These are phyloP conservation scores for Monopterus albus DNA, from an alignment of 2,113 vertebrate species.

Conservation along the genomic window DNA sequence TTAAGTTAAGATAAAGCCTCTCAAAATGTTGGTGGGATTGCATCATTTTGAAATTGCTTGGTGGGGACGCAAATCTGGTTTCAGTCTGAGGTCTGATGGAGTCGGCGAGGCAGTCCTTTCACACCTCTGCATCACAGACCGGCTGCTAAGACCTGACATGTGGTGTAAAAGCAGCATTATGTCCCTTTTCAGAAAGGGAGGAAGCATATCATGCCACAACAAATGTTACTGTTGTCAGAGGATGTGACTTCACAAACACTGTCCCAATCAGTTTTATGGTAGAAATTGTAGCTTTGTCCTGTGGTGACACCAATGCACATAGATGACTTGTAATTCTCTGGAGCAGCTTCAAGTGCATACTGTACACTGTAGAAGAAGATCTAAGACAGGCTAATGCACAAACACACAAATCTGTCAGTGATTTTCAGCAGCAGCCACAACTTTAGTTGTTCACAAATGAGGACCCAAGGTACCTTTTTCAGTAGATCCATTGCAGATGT, in stretches of 20 bases:
- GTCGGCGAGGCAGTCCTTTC: slow-evolving; percentile 65
- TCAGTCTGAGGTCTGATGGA: slow-evolving; percentile 66
- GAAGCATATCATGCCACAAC: slow-evolving; percentile 56
- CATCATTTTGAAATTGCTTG: slow-evolving; percentile 62
- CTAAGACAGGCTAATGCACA: slow-evolving; percentile 5
- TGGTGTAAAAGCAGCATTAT: slow-evolving; percentile 70
- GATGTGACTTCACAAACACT: slow-evolving; percentile 61
- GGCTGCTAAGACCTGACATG: slow-evolving; percentile 60
- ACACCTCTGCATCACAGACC: slow-evolving; percentile 71
- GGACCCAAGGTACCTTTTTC: slow-evolving; percentile 41
- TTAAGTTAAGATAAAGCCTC: slow-evolving; percentile 76
- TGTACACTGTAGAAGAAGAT: background rate
- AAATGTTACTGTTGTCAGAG: slow-evolving; percentile 54
- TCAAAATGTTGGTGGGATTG: slow-evolving; percentile 62
- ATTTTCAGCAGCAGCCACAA: slow-evolving; percentile 31
- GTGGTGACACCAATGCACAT: slow-evolving; percentile 21
- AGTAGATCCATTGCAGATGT: slow-evolving; percentile 62
- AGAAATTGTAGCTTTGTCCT: slow-evolving; percentile 54
- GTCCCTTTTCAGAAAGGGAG: slow-evolving; percentile 45
- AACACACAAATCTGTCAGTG: slow-evolving; percentile 28
- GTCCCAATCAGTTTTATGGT: slow-evolving; percentile 24
- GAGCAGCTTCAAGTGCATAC: slow-evolving; percentile 10
- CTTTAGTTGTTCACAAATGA: slow-evolving; percentile 31
- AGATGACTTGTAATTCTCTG: slow-evolving; percentile 24
- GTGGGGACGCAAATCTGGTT: slow-evolving; percentile 75